Conservation (phyloP, 2,113 vertebrate genomes). For the Pelecanus crispus region DNA sequence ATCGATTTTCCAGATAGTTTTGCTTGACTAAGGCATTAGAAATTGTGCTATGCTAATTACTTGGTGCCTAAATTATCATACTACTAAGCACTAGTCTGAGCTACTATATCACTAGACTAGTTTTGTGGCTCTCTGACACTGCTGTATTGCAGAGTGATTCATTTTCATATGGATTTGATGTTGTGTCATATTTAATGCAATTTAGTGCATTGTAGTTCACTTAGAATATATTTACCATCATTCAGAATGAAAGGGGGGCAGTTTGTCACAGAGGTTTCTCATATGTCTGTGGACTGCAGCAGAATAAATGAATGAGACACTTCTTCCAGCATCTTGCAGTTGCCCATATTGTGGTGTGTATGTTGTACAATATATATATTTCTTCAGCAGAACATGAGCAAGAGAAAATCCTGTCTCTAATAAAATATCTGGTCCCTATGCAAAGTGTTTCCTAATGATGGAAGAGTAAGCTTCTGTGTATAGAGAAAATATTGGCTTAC, state of each 20-base stretch:
- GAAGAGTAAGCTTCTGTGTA: conserved; percentile 63
- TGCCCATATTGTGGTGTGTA: not conserved
- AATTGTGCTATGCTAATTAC: not conserved
- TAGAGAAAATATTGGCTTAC: conserved; percentile 74
- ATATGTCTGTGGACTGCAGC: not conserved
- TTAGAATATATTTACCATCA: not conserved
- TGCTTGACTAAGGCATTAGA: not conserved
- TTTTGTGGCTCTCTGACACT: not conserved
- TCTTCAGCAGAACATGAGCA: not conserved
- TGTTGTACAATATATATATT: not conserved
- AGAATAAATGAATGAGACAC: not conserved
- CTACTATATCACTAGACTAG: not conserved
- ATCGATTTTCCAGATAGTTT: not conserved
- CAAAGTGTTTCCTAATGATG: conserved; percentile 58
- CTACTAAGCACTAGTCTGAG: not conserved
- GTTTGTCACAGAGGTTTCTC: not conserved
- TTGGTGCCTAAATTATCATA: not conserved
- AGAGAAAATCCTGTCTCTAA: not conserved
- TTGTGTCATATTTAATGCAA: not conserved
- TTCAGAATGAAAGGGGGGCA: not conserved
- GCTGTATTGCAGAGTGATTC: not conserved
- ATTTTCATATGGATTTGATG: not conserved
- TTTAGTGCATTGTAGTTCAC: not conserved
- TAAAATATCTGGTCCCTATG: conserved; percentile 55
- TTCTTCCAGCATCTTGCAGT: not conserved